phyloP scores from a whole-genome alignment of 64 coral and sea anemone species.

The Acropora tenuis region DNA sequence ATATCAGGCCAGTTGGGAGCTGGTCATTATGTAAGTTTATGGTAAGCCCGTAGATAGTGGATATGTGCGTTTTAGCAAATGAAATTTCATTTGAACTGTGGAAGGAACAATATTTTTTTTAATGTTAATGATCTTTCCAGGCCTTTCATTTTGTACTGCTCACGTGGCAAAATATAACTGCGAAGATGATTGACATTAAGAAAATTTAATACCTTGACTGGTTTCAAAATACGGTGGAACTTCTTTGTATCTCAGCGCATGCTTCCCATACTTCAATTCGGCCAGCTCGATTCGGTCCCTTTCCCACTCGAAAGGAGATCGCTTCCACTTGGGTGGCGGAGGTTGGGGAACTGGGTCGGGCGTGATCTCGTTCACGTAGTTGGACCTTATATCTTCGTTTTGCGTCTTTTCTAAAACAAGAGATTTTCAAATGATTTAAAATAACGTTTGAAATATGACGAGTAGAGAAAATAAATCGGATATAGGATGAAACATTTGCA shows the following conservation, averaged over 20 bases:
- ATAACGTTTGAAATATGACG: no score
- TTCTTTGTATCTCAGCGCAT: conserved; percentile 87
- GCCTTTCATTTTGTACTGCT: no score
- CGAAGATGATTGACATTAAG: background rate
- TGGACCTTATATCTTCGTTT: background rate
- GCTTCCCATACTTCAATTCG: conserved; percentile 91
- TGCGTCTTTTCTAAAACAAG: background rate
- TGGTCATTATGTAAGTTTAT: no score
- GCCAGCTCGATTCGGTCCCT: conserved; percentile 96
- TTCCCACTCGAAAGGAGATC: conserved; percentile 88
- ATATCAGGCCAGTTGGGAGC: no score
- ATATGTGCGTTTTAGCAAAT: no score
- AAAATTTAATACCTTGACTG: conserved; percentile 63
- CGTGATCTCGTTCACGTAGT: conserved; percentile 65
- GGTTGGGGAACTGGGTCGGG: conserved; percentile 76
- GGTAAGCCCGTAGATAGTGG: no score
- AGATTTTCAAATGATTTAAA: no score
- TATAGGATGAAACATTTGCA: background rate
- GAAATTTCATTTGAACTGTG: no score
- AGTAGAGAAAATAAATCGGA: no score
- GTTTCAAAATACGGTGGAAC: conserved; percentile 98
- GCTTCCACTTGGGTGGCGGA: conserved; percentile 85
- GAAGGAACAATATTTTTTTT: no score
- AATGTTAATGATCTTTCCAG: no score
- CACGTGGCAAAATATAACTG: no score